A percentile compares a stretch with the other conserved stretches of the same genome.
Conservation (phyloP, 2,888 invertebrate genomes). For the Caenorhabditis zanzibari region DNA sequence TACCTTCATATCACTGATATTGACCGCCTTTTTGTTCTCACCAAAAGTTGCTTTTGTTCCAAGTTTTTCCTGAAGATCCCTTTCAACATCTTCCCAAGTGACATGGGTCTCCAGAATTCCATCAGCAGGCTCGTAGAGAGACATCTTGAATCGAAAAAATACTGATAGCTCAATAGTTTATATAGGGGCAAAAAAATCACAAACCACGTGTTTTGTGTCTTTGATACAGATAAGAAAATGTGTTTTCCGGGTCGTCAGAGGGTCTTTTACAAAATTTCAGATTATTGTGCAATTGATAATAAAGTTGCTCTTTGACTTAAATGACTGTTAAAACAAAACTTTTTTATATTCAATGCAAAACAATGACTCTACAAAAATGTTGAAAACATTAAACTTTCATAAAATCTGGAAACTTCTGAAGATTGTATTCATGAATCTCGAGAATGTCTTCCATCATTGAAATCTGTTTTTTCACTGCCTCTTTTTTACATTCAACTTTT, state of each 20-base stretch:
- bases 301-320: too few relatives aligned
- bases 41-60: conserved; percentile 63
- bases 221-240: neutral
- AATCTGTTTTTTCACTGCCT: neutral
- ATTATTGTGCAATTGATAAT: neutral
- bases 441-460: conserved; percentile 29
- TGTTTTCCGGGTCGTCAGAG: neutral
- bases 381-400: neutral
- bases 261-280: neutral
- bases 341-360: too few relatives aligned
- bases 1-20: conserved; percentile 66
- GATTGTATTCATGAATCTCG: conserved; percentile 13
- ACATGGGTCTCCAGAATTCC: conserved; percentile 66
- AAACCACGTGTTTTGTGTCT: neutral
- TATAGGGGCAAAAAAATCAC: neutral
- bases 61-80: conserved; percentile 56
- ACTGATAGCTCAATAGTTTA: neutral
- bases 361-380: conserved; percentile 5
- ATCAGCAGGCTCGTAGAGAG: conserved; percentile 19
- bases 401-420: conserved; percentile 19
- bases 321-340: too few relatives aligned
- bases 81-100: conserved; percentile 65
- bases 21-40: conserved; percentile 40
- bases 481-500: neutral
- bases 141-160: conserved; percentile 22